A percentile compares a stretch with the other conserved stretches of the same genome.
phyloP scores from a whole-genome alignment of 1,140 invertebrate genomes.

The Drosophila oshimai region DNA sequence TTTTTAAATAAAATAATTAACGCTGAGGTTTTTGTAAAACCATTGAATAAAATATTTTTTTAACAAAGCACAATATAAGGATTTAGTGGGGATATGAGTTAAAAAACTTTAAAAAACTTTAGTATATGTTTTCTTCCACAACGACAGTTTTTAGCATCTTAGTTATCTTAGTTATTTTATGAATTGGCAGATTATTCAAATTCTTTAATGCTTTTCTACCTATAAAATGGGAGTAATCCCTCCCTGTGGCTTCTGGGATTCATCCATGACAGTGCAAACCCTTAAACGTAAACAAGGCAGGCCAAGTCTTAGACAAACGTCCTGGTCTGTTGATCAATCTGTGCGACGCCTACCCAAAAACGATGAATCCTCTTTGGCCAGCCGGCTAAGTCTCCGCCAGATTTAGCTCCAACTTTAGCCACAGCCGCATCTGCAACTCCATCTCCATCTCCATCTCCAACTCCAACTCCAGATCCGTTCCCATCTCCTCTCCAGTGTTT shows the following conservation, averaged over 20 bases:
- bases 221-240: background rate
- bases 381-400: background rate
- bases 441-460: slow-evolving; percentile 5
- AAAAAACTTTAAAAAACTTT: too few relatives aligned
- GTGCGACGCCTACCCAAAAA: slow-evolving; percentile 71
- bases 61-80: too few relatives aligned
- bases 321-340: slow-evolving; percentile 66
- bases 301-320: slow-evolving; percentile 69
- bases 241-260: slow-evolving; percentile 11
- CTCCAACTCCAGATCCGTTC: slow-evolving; percentile 18
- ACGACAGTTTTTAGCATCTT: too few relatives aligned
- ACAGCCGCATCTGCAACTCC: background rate
- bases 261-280: slow-evolving; percentile 59
- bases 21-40: too few relatives aligned
- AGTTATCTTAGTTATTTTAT: too few relatives aligned
- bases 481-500: slow-evolving; percentile 24
- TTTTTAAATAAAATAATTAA: too few relatives aligned
- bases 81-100: too few relatives aligned
- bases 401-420: background rate
- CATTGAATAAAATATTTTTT: too few relatives aligned
- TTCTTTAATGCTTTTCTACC: background rate
- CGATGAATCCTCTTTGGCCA: slow-evolving; percentile 18
- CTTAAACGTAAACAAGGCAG: slow-evolving; percentile 56
- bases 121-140: too few relatives aligned
- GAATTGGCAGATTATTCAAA: too few relatives aligned